Evolutionary conservation across 1,140 invertebrate genomes (phyloP), one percentile per base, ranked within the genome.

Genomic region (Micrasema longulum): DNA sequence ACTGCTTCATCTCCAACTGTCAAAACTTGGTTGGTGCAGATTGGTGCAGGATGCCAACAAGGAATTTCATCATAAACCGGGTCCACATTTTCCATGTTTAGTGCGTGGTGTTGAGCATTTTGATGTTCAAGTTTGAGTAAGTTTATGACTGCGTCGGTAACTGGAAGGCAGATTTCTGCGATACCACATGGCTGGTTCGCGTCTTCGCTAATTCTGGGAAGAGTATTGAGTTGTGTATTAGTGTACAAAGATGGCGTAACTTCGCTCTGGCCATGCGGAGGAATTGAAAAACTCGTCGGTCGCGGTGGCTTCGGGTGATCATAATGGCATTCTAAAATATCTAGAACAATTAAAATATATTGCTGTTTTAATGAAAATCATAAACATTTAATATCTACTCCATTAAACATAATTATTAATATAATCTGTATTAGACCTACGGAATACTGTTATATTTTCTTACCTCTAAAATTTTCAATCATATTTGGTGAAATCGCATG

Each of bases 391-490:
- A n/a, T n/a, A n/a, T n/a, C n/a, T n/a, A n/a, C n/a, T n/a, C n/a
- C n/a, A n/a, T n/a, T n/a, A n/a, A n/a, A n/a, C n/a, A n/a, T n/a
- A n/a, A n/a, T n/a, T n/a, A n/a, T n/a, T n/a, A n/a, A n/a, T n/a
- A n/a, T n/a, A n/a, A n/a, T n/a, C n/a, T n/a, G n/a, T n/a, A n/a
- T n/a, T n/a, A n/a, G n/a, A n/a, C n/a, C n/a, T n/a, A n/a, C n/a
- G n/a, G n/a, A n/a, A n/a, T n/a, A n/a, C n/a, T n/a, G n/a, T n/a
- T n/a, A 1, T 1, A 18, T 23, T 31, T 65, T 14, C 12, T 68
- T 80, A 84, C 84, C 84, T 82, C 83, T 80, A 69, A 84, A 85
- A 72, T 84, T 85, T 80, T 85, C 84, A 70, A 85, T 75, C 82
- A 85, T 83, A n/a, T 83, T 79, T 10, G 84, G 84, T 12, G 83